Percentiles rank a stretch among this genome's conserved stretches.
Evolutionary conservation across 2,888 invertebrate genomes (phyloP).

Genomic region (Aleiodes alternator): DNA sequence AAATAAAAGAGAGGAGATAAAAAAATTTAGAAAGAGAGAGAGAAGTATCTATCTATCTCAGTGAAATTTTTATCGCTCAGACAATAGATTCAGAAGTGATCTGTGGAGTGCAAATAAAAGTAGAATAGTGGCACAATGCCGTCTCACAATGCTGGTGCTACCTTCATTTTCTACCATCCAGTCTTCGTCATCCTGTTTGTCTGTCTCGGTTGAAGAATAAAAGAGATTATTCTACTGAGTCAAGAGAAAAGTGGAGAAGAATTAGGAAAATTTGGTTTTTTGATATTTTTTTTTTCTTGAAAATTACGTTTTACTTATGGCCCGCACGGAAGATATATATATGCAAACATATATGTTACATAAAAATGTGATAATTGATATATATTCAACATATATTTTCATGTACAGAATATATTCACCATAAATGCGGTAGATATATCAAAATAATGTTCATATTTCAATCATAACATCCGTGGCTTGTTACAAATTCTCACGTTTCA

Average conservation of each 20-base stretch:
- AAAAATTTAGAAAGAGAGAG: too few relatives aligned
- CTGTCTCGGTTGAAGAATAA: slow-evolving; percentile 7
- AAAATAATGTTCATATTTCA: too few relatives aligned
- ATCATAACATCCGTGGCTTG: too few relatives aligned
- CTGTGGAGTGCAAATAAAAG: slow-evolving; percentile 36
- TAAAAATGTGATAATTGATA: too few relatives aligned
- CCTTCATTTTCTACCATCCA: slow-evolving; percentile 24
- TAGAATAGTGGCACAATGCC: slow-evolving; percentile 34
- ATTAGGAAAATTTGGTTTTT: neutral
- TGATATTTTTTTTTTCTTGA: neutral
- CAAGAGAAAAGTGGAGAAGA: neutral
- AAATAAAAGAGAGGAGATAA: too few relatives aligned
- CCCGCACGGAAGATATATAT: too few relatives aligned
- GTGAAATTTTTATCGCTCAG: slow-evolving; percentile 29
- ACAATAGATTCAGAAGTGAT: slow-evolving; percentile 34
- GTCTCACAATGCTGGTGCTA: slow-evolving; percentile 29
- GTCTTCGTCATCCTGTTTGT: slow-evolving; percentile 28
- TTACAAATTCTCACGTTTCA: too few relatives aligned
- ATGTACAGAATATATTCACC: too few relatives aligned
- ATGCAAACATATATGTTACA: too few relatives aligned
- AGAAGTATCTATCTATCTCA: neutral
- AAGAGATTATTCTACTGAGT: neutral
- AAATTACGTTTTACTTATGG: too few relatives aligned
- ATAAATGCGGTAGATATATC: too few relatives aligned
- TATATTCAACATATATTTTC: too few relatives aligned